Conservation (phyloP, 2,888 invertebrate species). For the Brenthis daphne region DNA sequence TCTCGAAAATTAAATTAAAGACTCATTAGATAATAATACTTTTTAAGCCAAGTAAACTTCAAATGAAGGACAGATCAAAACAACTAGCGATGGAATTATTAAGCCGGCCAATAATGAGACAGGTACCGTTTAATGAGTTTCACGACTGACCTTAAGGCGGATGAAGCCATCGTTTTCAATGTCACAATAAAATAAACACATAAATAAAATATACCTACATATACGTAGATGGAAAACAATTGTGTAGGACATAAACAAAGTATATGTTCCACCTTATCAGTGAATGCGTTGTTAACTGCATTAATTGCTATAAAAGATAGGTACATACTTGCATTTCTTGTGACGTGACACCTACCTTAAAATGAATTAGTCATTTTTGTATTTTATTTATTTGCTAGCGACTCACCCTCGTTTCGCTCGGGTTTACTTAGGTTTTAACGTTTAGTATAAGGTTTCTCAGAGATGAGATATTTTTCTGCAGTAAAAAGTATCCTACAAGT, state of each 20-base stretch:
- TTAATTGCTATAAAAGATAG: constrained; percentile 25
- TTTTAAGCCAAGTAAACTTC: background rate
- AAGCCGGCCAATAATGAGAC: constrained; percentile 20
- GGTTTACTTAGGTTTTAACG: too few species aligned
- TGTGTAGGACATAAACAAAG: constrained; percentile 14
- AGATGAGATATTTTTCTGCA: too few species aligned
- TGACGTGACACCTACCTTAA: too few species aligned
- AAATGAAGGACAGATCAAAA: constrained; percentile 1
- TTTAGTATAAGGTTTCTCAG: too few species aligned
- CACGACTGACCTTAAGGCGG: constrained; percentile 38
- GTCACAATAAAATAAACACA: constrained; percentile 37
- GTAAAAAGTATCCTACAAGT: too few species aligned
- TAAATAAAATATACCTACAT: constrained; percentile 20
- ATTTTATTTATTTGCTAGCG: too few species aligned
- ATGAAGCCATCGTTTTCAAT: constrained; percentile 39
- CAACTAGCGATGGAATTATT: constrained; percentile 1
- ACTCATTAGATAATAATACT: background rate
- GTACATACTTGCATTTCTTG: background rate
- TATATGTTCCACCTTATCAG: constrained; percentile 30
- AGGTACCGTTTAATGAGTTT: constrained; percentile 30
- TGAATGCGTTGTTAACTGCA: constrained; percentile 32
- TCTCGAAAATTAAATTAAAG: background rate
- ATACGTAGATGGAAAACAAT: constrained; percentile 32
- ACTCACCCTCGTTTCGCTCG: too few species aligned
- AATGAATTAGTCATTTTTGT: too few species aligned